These are phyloP conservation scores for Lytechinus pictus DNA, from an alignment of 35 echinoderm and acorn worm species.

Conservation along the genomic window DNA sequence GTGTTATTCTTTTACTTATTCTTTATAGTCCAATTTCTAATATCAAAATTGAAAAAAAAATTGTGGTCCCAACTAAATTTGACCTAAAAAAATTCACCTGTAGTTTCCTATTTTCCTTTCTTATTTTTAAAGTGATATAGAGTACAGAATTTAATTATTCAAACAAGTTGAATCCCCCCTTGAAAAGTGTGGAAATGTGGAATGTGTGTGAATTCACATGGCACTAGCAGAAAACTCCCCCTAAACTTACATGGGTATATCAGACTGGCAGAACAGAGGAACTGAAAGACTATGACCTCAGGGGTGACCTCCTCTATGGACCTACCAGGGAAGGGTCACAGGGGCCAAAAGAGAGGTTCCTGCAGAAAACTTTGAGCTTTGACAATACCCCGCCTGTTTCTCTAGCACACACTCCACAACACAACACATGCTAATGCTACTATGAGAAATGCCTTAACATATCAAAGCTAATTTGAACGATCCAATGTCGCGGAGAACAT, in stretches of 20 bases:
- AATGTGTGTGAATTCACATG: not conserved
- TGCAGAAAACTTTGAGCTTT: not conserved
- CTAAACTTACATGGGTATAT: not conserved
- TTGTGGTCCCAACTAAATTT: too few relatives aligned
- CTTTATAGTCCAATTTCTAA: too few relatives aligned
- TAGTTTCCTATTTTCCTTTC: too few relatives aligned
- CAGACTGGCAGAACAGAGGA: not conserved
- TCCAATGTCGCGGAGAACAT: not conserved
- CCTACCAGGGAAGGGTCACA: not conserved
- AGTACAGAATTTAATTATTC: not conserved
- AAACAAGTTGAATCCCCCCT: not conserved
- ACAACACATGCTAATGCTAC: not conserved
- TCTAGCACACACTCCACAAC: not conserved
- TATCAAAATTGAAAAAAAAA: too few relatives aligned
- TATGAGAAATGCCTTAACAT: not conserved
- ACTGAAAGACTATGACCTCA: constrained; percentile 38
- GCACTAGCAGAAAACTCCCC: not conserved
- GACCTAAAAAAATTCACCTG: too few relatives aligned
- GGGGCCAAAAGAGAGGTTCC: constrained; percentile 12
- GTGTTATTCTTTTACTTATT: too few relatives aligned
- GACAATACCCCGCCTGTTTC: constrained; percentile 29
- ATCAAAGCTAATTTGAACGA: not conserved
- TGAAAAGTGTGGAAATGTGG: not conserved
- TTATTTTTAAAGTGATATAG: too few relatives aligned
- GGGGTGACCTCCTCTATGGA: not conserved